Evolutionary conservation across 2,888 invertebrate species (phyloP), one percentile per base, ranked within the genome.

Genomic region (Eristalis arbustorum): DNA sequence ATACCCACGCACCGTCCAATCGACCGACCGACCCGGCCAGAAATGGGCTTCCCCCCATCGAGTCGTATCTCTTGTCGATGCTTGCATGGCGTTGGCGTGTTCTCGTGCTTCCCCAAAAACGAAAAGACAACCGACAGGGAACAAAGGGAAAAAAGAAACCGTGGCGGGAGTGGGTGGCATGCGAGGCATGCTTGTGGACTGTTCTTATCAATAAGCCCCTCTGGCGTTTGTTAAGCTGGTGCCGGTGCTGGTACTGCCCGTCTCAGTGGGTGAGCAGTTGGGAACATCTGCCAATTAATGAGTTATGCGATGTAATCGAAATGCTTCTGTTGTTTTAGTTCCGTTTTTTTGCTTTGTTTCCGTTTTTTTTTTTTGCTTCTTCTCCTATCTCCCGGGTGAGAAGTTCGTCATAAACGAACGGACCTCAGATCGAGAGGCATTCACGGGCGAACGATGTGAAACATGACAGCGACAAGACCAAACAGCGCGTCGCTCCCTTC

Each of bases 201-300:
- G 77, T 77, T 74, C 77, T 81, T 85, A 85, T 74, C 77, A 77
- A 81, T 77, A 81, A 81, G 76, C 73, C 77, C 63, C 61, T 74
- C 77, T 75, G 81, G 81, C 77, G 69, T 64, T 81, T 37, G 23
- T 49, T 77, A 81, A 71, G 66, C 76, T 79, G 59, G 73, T 71
- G 66, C 76, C 76, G 59, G 73, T 71, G 59, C 69, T 66, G 69
- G 42, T 69, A 8, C 13, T 23, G 25, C 14, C 57, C 6, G 22
- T 23, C 67, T 69, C 40, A 3, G 5, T 31, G 31, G 25, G 63
- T 49, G 31, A 31, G 11, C 31, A 59, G 56, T 57, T 69, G 56
- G 77, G 62, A 85, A 62, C 85, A 85, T 85, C 85, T 85, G 85
- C 85, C 81, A 85, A 85, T 85, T 85, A 85, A 85, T 85, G 85